Evolutionary conservation across 2,113 vertebrate species (phyloP), one percentile per base, ranked within the genome.

Genomic region (Microcebus murinus): DNA sequence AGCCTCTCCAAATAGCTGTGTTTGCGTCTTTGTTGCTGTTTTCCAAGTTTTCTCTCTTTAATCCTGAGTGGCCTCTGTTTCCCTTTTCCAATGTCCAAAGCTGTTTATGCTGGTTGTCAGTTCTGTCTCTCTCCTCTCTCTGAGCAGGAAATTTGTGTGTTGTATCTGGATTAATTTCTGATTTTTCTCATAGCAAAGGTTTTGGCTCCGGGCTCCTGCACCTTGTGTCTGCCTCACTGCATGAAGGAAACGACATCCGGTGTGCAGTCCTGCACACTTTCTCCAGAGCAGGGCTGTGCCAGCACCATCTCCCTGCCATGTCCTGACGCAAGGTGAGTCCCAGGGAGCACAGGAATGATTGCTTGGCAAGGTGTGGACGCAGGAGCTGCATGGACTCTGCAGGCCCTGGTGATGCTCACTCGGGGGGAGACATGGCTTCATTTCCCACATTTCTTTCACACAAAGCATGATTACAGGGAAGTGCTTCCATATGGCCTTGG

Each of bases 381-480:
- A 91, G 87, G 70, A 84, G 79, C 90, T 55, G 8, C 3, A 20
- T 34, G 73, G 96, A 45, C 0, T 61, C 45, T 11, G 17, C 34
- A 39, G 90, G 87, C 68, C 80, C 42, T 42, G 6, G 52, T 48
- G 88, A 88, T 89, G 76, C 25, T 65, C 90, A 50, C 97, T 57
- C 73, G 20, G 68, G 95, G 92, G 89, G 94, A 97, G 96, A 88
- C 39, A 15, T 29, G 84, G 61, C 82, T 97, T 94, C 93, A 63
- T 95, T 97, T 95, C 77, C 82, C 95, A 97, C 67, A 63, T 96
- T 96, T 95, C 87, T 82, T 96, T 98, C 88, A 91, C 82, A 95
- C 70, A 90, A 23, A 96, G 87, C 57, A 25, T 67, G 70, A 92
- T 96, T 97, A 73, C 1, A 87, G 15, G 36, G 59, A 98, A 98